phyloP scores from a whole-genome alignment of 2,113 vertebrate genomes.

The Stigmatopora argus region DNA sequence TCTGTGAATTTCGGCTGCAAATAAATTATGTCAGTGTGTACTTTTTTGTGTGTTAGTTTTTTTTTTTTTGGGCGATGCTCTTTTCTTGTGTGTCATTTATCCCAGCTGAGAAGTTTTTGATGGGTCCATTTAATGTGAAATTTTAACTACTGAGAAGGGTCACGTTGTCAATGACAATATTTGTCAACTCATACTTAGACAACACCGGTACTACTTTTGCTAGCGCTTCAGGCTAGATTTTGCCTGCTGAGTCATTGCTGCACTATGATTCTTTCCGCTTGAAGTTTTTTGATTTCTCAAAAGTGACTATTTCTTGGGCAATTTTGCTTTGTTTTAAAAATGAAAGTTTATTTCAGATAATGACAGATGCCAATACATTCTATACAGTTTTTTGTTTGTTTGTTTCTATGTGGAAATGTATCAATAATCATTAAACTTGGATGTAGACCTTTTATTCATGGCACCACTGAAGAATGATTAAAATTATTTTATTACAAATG shows the following conservation, averaged over 20 bases:
- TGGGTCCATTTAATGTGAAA: constrained; percentile 6
- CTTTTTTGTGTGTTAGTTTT: too few species aligned
- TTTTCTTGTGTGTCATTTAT: not conserved
- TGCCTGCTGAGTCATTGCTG: constrained; percentile 52
- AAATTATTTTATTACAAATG: not conserved
- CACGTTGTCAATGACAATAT: constrained; percentile 6
- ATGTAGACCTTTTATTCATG: constrained; percentile 43
- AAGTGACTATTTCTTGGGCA: not conserved
- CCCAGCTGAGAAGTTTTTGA: constrained; percentile 2
- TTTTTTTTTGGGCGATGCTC: not conserved
- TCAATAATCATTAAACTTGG: constrained; percentile 15
- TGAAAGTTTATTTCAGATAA: not conserved
- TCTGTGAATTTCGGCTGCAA: not conserved
- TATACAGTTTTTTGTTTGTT: not conserved
- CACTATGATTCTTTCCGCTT: constrained; percentile 29
- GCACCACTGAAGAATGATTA: constrained; percentile 9
- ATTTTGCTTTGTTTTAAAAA: not conserved
- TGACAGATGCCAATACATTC: not conserved
- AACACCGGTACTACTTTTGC: constrained; percentile 1
- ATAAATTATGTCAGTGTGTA: not conserved
- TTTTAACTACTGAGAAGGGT: constrained; percentile 9
- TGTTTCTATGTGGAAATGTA: not conserved
- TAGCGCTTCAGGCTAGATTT: constrained; percentile 11
- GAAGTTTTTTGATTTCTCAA: not conserved
- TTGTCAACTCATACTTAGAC: not conserved